These are phyloP conservation scores for Cavia porcellus DNA, from an alignment of 2,113 vertebrate genomes.

Conservation along the genomic window DNA sequence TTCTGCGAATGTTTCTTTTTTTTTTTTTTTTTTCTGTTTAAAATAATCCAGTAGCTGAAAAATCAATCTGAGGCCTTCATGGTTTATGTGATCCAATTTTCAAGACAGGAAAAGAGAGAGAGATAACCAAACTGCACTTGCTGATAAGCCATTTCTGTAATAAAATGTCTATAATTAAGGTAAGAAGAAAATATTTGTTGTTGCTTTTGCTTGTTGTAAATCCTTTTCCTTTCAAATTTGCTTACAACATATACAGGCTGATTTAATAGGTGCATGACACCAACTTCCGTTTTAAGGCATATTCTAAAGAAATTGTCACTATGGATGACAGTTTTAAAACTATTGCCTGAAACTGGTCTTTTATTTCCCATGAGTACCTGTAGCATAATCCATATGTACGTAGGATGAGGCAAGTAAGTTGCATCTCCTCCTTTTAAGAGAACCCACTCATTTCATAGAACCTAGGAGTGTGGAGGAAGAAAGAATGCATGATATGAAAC, in stretches of 20 bases:
- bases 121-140: slow-evolving; percentile 57
- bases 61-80: slow-evolving; percentile 69
- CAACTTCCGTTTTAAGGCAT: background rate
- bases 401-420: background rate
- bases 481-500: background rate
- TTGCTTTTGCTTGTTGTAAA: slow-evolving; percentile 36
- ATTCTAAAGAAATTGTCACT: background rate
- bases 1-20: slow-evolving; percentile 49
- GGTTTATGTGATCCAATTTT: slow-evolving; percentile 60
- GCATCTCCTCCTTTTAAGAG: background rate
- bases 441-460: slow-evolving; percentile 10
- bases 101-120: slow-evolving; percentile 42
- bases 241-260: background rate
- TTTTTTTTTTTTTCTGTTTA: slow-evolving; percentile 55
- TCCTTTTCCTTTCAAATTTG: slow-evolving; percentile 2
- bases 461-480: background rate
- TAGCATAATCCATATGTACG: background rate
- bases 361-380: slow-evolving; percentile 3
- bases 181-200: slow-evolving; percentile 31
- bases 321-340: background rate
- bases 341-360: background rate
- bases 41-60: slow-evolving; percentile 69
- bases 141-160: slow-evolving; percentile 61
- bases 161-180: slow-evolving; percentile 65
- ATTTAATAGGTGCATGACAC: slow-evolving; percentile 1